A percentile compares a stretch with the other conserved stretches of the same genome.
Evolutionary conservation across 2,113 vertebrate genomes (phyloP).

Genomic region (Elephas maximus): DNA sequence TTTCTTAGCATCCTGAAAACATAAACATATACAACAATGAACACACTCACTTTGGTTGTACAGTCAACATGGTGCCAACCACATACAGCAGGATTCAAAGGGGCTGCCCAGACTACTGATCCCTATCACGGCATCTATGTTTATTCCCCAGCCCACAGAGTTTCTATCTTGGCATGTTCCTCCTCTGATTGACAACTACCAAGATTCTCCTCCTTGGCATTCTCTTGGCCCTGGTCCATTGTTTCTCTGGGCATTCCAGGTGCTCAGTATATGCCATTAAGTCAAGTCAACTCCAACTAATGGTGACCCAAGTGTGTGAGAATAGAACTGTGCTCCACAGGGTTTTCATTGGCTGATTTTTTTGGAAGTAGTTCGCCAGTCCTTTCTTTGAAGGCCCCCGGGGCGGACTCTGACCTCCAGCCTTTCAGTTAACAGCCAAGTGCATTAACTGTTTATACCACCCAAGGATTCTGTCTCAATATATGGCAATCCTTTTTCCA

Average conservation of each 20-base stretch:
- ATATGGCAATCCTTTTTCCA: background rate
- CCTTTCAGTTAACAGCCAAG: background rate
- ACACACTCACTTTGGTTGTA: background rate
- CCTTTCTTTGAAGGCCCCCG: background rate
- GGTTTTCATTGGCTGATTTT: background rate
- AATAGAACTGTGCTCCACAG: background rate
- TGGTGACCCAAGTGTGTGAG: background rate
- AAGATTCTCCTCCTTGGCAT: background rate
- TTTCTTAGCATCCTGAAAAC: conserved; percentile 88
- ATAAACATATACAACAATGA: conserved; percentile 39
- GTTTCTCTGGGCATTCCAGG: background rate
- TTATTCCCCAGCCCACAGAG: background rate
- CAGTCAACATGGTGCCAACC: background rate
- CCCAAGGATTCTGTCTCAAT: background rate
- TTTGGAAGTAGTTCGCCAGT: background rate
- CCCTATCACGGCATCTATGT: background rate
- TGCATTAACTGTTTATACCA: background rate
- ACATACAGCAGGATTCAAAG: background rate
- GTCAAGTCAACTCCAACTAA: background rate
- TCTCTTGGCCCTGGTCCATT: background rate
- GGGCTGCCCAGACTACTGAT: background rate
- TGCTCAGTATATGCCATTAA: background rate
- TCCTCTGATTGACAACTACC: background rate
- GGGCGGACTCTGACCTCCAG: background rate
- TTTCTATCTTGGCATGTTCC: background rate